Evolutionary conservation across 2,113 vertebrate species (phyloP).

Genomic region (Lepus europaeus): DNA sequence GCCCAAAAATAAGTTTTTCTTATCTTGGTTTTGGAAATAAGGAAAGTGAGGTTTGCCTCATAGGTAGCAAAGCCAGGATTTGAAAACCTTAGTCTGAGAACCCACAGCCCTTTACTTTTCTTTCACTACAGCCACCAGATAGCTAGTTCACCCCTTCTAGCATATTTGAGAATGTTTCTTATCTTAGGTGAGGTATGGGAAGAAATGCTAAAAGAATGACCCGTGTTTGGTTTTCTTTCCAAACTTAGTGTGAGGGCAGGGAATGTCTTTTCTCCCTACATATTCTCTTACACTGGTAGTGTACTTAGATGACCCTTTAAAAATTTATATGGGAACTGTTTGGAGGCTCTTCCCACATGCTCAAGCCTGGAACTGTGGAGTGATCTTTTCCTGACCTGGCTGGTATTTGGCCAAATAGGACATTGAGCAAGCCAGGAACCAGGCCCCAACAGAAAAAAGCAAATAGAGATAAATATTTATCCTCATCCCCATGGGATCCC

Average conservation of each 20-base stretch:
- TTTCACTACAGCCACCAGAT: background rate
- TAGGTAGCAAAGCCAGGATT: background rate
- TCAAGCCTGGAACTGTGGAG: conserved; percentile 74
- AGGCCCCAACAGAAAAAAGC: conserved; percentile 64
- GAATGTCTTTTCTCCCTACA: conserved; percentile 51
- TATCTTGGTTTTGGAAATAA: conserved; percentile 18
- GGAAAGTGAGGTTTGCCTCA: conserved; percentile 12
- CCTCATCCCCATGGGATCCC: conserved; percentile 68
- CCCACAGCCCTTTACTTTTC: conserved; percentile 10
- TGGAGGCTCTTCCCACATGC: conserved; percentile 75
- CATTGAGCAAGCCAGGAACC: conserved; percentile 77
- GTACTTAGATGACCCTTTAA: conserved; percentile 80
- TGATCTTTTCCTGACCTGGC: conserved; percentile 85
- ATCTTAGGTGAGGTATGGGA: conserved; percentile 46
- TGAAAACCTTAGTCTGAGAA: background rate
- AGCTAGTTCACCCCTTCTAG: background rate
- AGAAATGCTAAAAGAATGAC: conserved; percentile 54
- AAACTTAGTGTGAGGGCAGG: conserved; percentile 36
- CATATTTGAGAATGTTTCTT: conserved; percentile 42
- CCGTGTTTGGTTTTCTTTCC: conserved; percentile 67
- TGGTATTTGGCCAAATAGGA: conserved; percentile 78
- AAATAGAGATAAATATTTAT: conserved; percentile 83
- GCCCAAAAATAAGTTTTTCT: background rate
- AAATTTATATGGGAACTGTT: conserved; percentile 78
- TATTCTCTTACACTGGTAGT: conserved; percentile 54